These are phyloP conservation scores for Plotosus lineatus DNA, from an alignment of 2,113 vertebrate genomes.

Conservation along the genomic window DNA sequence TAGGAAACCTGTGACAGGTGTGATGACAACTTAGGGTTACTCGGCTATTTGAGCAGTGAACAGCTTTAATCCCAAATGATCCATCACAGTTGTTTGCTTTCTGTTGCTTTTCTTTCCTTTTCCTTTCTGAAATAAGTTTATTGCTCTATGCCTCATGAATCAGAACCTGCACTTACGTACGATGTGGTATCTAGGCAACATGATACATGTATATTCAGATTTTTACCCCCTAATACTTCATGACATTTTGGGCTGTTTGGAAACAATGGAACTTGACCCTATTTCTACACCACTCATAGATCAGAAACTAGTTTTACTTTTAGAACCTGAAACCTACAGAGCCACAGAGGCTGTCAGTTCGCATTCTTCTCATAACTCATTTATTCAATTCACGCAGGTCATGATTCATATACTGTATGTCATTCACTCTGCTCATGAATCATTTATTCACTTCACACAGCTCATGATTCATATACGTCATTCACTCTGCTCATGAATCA, in stretches of 20 bases:
- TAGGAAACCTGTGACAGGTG: slow-evolving; percentile 36
- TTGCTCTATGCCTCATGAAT: background rate
- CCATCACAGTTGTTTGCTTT: background rate
- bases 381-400: too few species aligned
- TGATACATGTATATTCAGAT: background rate
- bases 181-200: background rate
- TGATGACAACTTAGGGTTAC: slow-evolving; percentile 13
- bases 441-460: too few species aligned
- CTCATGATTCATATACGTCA: too few species aligned
- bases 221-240: too few species aligned
- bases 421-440: too few species aligned
- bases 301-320: background rate
- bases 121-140: background rate
- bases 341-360: too few species aligned
- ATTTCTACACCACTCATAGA: background rate
- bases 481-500: too few species aligned
- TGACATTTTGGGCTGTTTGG: background rate
- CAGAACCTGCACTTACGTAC: background rate
- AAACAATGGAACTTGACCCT: background rate
- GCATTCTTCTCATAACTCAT: too few species aligned
- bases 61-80: slow-evolving; percentile 20
- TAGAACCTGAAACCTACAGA: too few species aligned
- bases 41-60: slow-evolving; percentile 27
- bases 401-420: too few species aligned
- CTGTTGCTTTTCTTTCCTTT: background rate